Conservation (phyloP, 2,797 vertebrate species). For the Pseudomugil tenellus region DNA sequence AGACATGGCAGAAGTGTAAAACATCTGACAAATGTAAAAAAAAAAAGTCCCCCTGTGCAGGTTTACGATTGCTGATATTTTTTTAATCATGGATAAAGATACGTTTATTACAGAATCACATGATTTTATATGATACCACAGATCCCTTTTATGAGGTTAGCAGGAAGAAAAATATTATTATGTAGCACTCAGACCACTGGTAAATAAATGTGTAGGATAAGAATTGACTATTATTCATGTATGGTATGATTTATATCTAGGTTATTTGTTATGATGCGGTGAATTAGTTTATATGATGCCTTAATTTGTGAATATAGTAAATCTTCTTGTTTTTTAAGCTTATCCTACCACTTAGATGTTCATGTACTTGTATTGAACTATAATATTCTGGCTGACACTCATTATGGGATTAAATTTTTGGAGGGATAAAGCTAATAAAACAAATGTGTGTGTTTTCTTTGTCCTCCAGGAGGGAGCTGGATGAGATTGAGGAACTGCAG, state of each 20-base stretch:
- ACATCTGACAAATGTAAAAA: too few species aligned
- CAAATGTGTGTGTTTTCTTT: constrained; percentile 24
- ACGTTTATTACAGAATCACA: too few species aligned
- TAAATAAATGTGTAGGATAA: background rate
- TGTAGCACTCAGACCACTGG: background rate
- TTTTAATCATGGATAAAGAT: too few species aligned
- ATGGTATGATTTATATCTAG: background rate
- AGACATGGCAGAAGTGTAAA: too few species aligned
- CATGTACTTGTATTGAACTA: background rate
- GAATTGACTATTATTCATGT: background rate
- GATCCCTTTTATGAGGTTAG: too few species aligned
- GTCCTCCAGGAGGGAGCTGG: constrained; percentile 85
- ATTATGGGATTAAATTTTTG: background rate
- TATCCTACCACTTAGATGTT: background rate
- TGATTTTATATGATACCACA: too few species aligned
- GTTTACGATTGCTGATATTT: too few species aligned
- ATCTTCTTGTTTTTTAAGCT: background rate
- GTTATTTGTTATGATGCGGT: background rate
- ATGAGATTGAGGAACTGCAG: constrained; percentile 83
- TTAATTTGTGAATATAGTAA: background rate
- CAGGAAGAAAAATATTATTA: background rate
- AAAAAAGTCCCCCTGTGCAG: too few species aligned
- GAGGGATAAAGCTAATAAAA: background rate
- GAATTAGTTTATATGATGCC: background rate
- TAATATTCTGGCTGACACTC: background rate